Conservation (phyloP, 2,888 invertebrate genomes). For the Salpingus planirostris region DNA sequence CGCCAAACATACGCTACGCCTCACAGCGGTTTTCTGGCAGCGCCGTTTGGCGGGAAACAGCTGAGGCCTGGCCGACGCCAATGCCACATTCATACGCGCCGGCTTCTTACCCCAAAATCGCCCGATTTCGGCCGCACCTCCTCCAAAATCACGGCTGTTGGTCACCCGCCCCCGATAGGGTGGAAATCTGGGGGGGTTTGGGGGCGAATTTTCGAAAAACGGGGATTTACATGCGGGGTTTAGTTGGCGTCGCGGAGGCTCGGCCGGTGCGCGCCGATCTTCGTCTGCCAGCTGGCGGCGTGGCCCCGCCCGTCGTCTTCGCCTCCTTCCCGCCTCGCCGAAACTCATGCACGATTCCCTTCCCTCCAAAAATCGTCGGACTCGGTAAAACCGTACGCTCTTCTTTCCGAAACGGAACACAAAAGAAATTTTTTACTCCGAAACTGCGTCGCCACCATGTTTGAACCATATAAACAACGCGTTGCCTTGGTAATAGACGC, state of each 20-base stretch:
- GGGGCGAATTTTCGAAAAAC: not conserved
- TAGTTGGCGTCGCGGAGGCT: slow-evolving; percentile 41
- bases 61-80: slow-evolving; percentile 50
- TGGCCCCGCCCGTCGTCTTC: slow-evolving; percentile 44
- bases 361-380: slow-evolving; percentile 32
- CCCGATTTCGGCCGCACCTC: not conserved
- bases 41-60: slow-evolving; percentile 63
- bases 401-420: too few relatives aligned
- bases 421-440: too few relatives aligned
- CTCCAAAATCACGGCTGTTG: not conserved
- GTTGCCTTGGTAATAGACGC: too few relatives aligned
- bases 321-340: slow-evolving; percentile 35
- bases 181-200: slow-evolving; percentile 1
- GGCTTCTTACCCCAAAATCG: not conserved
- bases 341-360: too few relatives aligned
- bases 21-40: slow-evolving; percentile 54
- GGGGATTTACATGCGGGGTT: slow-evolving; percentile 27
- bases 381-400: too few relatives aligned
- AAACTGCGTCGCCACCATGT: too few relatives aligned
- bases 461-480: too few relatives aligned
- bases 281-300: slow-evolving; percentile 51
- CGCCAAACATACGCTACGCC: slow-evolving; percentile 46
- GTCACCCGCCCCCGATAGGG: not conserved
- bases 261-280: slow-evolving; percentile 39
- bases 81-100: slow-evolving; percentile 40